Evolutionary conservation across 2,888 invertebrate species (phyloP).

Genomic region (Tetranychus piercei): DNA sequence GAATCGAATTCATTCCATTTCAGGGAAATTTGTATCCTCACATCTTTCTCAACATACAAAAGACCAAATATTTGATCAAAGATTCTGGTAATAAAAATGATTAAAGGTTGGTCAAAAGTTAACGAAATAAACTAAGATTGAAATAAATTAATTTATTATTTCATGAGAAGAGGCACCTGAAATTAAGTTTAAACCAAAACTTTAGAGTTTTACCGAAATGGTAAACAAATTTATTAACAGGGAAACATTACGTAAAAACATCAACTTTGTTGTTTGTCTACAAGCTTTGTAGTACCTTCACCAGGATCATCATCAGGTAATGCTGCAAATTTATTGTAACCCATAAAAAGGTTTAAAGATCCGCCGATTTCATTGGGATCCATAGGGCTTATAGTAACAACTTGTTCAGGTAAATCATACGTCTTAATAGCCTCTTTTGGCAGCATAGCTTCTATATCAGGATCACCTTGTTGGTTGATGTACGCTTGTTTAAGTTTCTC

Average conservation of each 20-base stretch:
- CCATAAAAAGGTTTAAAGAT: neutral
- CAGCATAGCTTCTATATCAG: neutral
- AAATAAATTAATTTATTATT: no score
- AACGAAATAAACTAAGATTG: no score
- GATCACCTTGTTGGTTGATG: neutral
- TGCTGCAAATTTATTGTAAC: neutral
- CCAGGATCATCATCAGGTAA: neutral
- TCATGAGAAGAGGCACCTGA: no score
- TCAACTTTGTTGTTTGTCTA: neutral
- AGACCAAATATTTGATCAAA: no score
- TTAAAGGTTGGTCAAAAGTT: no score
- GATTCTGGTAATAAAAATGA: no score
- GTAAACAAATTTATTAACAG: neutral
- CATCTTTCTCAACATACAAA: no score
- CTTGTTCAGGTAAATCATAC: slow-evolving; percentile 4
- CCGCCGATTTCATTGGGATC: neutral
- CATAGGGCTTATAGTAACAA: neutral
- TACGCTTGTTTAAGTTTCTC: neutral
- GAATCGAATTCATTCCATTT: no score
- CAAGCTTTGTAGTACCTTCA: neutral
- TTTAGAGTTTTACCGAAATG: neutral
- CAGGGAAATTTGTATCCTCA: no score
- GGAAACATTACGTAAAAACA: neutral
- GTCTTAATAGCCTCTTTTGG: neutral
- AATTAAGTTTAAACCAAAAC: neutral